Evolutionary conservation across 2,113 vertebrate genomes (phyloP).

Genomic region (Galeopterus variegatus): DNA sequence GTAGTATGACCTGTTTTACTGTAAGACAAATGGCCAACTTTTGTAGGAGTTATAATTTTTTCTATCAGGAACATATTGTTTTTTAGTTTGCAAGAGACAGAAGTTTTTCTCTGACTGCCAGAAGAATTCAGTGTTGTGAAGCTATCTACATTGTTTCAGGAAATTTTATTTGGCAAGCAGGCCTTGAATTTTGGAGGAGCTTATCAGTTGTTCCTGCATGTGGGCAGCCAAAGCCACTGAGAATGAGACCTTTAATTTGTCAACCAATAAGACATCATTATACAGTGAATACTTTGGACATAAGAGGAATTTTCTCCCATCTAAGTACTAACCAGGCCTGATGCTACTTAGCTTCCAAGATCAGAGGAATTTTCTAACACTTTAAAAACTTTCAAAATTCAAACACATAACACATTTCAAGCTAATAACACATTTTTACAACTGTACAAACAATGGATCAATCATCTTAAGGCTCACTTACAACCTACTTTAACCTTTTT

Average conservation of each 20-base stretch:
- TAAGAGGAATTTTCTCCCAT: slow-evolving; percentile 22
- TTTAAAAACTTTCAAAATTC: slow-evolving; percentile 14
- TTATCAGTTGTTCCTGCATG: neutral
- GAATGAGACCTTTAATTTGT: slow-evolving; percentile 40
- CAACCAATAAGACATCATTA: neutral
- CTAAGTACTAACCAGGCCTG: too few species aligned
- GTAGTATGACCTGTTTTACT: neutral
- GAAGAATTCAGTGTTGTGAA: neutral
- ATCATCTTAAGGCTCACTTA: neutral
- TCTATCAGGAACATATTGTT: neutral
- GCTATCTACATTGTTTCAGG: slow-evolving; percentile 55
- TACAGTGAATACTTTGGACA: slow-evolving; percentile 4
- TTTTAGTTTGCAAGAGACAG: neutral
- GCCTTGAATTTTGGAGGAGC: neutral
- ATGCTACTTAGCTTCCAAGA: too few species aligned
- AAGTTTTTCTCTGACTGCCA: neutral
- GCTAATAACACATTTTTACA: slow-evolving; percentile 10
- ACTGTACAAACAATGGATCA: neutral
- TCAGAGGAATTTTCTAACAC: slow-evolving; percentile 41
- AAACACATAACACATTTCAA: neutral
- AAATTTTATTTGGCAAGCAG: slow-evolving; percentile 32
- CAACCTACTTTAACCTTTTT: slow-evolving; percentile 9
- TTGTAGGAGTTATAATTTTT: slow-evolving; percentile 37
- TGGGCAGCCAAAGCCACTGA: slow-evolving; percentile 29
- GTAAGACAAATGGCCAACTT: neutral